Base-by-base conservation (phyloP, 1,140 invertebrate genomes). In the Aphelinus atriplicis region DNA sequence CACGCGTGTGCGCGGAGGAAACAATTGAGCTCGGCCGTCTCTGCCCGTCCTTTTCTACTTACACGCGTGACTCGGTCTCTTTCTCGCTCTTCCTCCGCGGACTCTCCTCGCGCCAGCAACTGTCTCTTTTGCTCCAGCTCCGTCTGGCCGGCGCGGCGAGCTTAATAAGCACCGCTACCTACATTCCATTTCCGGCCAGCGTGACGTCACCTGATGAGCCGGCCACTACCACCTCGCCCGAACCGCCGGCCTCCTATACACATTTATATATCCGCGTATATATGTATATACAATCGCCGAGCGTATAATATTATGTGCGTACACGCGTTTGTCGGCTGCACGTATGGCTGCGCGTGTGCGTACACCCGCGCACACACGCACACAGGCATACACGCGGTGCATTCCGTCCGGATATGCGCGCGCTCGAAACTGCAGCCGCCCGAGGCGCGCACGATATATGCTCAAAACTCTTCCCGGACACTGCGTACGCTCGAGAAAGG, bases 161-260 rank as follows among this genome's bases (percentile, higher is more conserved):
- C 85, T 86, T 87, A 86, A 87, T 87, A 87, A 87, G 84, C 84
- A 86, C 81, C 81, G 84, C 85, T 87, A 87, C 86, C 86, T 88
- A 88, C 86, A 86, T 88, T 87, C 84, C 85, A 88, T 88, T 88
- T 88, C 86, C 86, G 86, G 84, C 26, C 84, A 79, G 69, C 82
- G 79, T 88, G 84, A 88, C 86, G 86, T 88, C 85, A 88, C 76
- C 85, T 73, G 80, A 82, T 81, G 81, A 85, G 82, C 79, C 81
- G 78, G 77, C 81, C 81, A 81, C 79, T 76, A 78, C 83, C 78
- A 82, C 79, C 79, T 77, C 76, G 75, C 73, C 26, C 72, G 77
- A 70, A 56, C 55, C 4, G 63, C 5, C 63, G 50, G 10, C 10
- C 1, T 5, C 51, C 10, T 26, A 26, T 26, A 26, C 26, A 26